Percentiles rank a stretch among this genome's conserved stretches.
Conservation (phyloP, 2,797 vertebrate species). For the Bufotes viridis region DNA sequence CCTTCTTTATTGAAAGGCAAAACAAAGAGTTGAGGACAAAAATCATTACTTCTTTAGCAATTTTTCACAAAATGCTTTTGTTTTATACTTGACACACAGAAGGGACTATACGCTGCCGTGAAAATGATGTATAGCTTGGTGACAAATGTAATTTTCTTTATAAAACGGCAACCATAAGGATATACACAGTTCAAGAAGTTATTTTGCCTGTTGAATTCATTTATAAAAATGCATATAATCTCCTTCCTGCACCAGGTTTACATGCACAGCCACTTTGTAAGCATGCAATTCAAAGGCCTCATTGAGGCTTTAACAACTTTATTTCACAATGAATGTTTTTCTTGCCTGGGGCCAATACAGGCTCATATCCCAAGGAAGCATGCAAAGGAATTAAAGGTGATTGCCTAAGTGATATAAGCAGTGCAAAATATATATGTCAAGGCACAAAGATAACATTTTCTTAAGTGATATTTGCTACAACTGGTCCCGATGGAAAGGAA, state of each 20-base stretch:
- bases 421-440: constrained; percentile 69
- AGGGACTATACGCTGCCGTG: constrained; percentile 79
- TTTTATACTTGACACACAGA: constrained; percentile 88
- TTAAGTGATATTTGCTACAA: constrained; percentile 20
- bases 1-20: constrained; percentile 98
- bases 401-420: constrained; percentile 49
- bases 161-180: constrained; percentile 86
- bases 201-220: constrained; percentile 66
- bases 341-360: constrained; percentile 28
- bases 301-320: constrained; percentile 35
- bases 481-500: constrained; percentile 2
- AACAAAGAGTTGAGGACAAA: constrained; percentile 97
- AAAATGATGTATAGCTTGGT: constrained; percentile 88
- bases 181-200: constrained; percentile 73
- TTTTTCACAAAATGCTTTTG: constrained; percentile 99
- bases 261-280: constrained; percentile 24
- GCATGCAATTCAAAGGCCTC: constrained; percentile 36
- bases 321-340: constrained; percentile 21
- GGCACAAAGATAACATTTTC: constrained; percentile 48
- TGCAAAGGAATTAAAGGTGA: constrained; percentile 45
- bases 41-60: constrained; percentile 96
- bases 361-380: constrained; percentile 26
- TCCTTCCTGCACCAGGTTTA: constrained; percentile 21
- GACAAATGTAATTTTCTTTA: constrained; percentile 89
- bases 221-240: constrained; percentile 48